Evolutionary conservation across 2,113 vertebrate genomes (phyloP).

Genomic region (Neogobius melanostomus): DNA sequence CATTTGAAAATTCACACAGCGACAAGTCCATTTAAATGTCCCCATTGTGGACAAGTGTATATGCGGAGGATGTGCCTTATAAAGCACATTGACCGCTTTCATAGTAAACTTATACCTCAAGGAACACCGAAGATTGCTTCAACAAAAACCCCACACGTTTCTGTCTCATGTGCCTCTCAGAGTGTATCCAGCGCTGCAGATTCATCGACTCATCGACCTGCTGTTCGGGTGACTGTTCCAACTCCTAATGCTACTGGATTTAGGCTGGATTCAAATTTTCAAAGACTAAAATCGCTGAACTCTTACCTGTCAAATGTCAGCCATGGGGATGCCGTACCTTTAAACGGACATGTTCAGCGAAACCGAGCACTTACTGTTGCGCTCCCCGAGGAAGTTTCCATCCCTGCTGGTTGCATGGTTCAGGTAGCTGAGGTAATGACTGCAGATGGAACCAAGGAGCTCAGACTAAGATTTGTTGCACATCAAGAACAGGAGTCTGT

Average conservation of each 20-base stretch:
- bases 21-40: slow-evolving; percentile 84
- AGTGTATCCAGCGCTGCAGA: slow-evolving; percentile 37
- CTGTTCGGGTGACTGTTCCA: slow-evolving; percentile 49
- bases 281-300: slow-evolving; percentile 46
- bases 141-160: slow-evolving; percentile 19
- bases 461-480: slow-evolving; percentile 88
- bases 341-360: slow-evolving; percentile 80
- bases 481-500: slow-evolving; percentile 63
- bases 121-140: slow-evolving; percentile 29
- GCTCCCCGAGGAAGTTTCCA: slow-evolving; percentile 85
- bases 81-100: slow-evolving; percentile 87
- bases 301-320: slow-evolving; percentile 21
- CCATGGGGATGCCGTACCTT: slow-evolving; percentile 80
- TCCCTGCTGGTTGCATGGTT: slow-evolving; percentile 89
- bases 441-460: slow-evolving; percentile 86
- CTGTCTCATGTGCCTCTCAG: slow-evolving; percentile 52
- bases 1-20: slow-evolving; percentile 88
- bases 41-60: slow-evolving; percentile 89
- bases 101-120: slow-evolving; percentile 70
- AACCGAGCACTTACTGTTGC: slow-evolving; percentile 87
- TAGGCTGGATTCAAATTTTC: slow-evolving; percentile 42
- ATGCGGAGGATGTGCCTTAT: slow-evolving; percentile 88
- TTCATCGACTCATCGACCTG: slow-evolving; percentile 20
- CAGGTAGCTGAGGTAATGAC: slow-evolving; percentile 93
- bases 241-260: slow-evolving; percentile 14